Percentiles rank a stretch among this genome's conserved stretches.
Evolutionary conservation across 2,888 invertebrate species (phyloP).

Genomic region (Eilema sororculum): DNA sequence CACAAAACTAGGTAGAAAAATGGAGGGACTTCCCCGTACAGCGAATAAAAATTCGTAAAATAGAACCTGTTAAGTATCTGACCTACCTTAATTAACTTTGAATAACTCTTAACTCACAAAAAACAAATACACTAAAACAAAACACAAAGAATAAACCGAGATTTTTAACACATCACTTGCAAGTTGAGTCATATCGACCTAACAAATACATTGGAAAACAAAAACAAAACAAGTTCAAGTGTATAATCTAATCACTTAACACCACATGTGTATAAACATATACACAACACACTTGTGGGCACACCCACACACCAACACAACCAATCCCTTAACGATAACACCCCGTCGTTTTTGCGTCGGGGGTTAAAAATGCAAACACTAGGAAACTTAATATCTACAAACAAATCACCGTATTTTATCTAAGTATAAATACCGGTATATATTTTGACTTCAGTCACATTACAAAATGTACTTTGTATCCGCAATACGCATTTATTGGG

Average conservation of each 20-base stretch:
- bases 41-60: no score
- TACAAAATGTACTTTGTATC: no score
- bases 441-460: no score
- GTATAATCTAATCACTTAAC: constrained; percentile 12
- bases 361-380: neutral
- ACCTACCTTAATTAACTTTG: neutral
- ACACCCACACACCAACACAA: neutral
- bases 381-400: neutral
- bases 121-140: neutral
- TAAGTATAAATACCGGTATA: no score
- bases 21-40: no score
- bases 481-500: no score
- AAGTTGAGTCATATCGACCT: neutral
- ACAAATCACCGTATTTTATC: neutral
- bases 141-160: neutral
- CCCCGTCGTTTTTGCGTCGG: no score
- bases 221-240: constrained; percentile 4
- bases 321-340: neutral
- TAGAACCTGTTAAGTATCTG: no score
- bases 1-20: no score
- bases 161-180: neutral
- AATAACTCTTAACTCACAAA: neutral
- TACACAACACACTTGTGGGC: neutral
- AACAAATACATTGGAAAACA: constrained; percentile 3
- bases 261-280: neutral